Base-by-base conservation (phyloP, 1,140 invertebrate genomes). In the Drosophila cardini region DNA sequence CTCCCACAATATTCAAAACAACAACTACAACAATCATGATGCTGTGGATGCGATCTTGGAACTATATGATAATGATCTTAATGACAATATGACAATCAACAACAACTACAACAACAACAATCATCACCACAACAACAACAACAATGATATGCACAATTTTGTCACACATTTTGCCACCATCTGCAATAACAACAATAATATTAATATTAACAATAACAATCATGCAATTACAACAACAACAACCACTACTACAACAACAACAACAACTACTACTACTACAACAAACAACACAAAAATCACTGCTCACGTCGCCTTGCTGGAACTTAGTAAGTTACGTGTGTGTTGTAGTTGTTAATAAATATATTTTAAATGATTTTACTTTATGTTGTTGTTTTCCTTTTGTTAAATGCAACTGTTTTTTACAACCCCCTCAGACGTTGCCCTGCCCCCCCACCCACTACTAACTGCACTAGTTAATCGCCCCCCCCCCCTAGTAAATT, bases 241-340 rank as follows among this genome's bases (percentile, higher is more conserved):
- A 70, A 90, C 69, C 64, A 76, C 43, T 73, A 80, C 38, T 70
- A 78, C 56, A 76, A 78, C 42, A 78, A 74, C 78, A 48, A 89
- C 68, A 64, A 76, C 43, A 72, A 90, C 69, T 64, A 76, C 43
- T 73, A 80, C 43, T 77, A 75, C 78, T 45, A 65, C 67, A 56
- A 82, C 69, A 73, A 89, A 67, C 63, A 84, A 84, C 74, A 82
- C 89, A 67, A 78, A 87, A 65, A 42, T 82, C 55, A 86, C 79
- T 78, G 75, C 78, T 76, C 82, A 86, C 82, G 73, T 68, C 71
- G 85, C 79, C 79, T 87, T 84, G 85, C 80, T 85, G 89, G 89
- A 91, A 72, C 80, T 81, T 91, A 91, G 89, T 91, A 91, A 91
- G 89, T 91, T 89, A 85, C 56, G 79, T 76, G 75, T 65, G 78